Evolutionary conservation across 2,113 vertebrate species (phyloP).

Genomic region (Ailurus styani): DNA sequence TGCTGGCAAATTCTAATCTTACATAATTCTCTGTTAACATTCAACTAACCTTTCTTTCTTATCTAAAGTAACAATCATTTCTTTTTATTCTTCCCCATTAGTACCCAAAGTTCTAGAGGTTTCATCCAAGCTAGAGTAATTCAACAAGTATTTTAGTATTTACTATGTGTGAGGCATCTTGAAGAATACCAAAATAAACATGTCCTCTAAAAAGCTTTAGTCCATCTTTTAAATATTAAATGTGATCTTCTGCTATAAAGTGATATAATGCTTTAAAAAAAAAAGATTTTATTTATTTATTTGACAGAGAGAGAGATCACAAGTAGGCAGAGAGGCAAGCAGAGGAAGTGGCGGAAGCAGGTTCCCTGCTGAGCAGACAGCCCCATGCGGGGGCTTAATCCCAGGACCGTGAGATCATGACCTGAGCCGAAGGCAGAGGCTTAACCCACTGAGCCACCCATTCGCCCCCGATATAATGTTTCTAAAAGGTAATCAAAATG

Average conservation of each 20-base stretch:
- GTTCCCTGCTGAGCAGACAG: too few species aligned
- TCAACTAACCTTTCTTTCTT: slow-evolving; percentile 33
- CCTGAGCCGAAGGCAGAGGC: too few species aligned
- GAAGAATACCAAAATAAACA: slow-evolving; percentile 28
- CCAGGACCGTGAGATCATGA: too few species aligned
- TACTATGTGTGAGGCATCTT: background rate
- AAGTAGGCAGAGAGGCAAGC: too few species aligned
- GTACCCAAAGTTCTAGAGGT: background rate
- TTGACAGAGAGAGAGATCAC: too few species aligned
- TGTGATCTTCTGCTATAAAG: background rate
- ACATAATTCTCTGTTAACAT: background rate
- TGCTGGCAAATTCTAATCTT: slow-evolving; percentile 6
- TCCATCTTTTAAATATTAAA: slow-evolving; percentile 16
- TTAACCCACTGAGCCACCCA: too few species aligned
- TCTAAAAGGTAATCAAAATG: slow-evolving; percentile 32
- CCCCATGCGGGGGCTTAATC: too few species aligned
- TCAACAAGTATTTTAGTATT: background rate
- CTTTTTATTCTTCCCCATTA: background rate
- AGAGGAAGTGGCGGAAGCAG: too few species aligned
- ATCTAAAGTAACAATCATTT: background rate
- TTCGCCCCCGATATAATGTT: background rate
- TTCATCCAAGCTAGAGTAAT: slow-evolving; percentile 15
- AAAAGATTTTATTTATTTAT: too few species aligned
- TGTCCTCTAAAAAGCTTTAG: background rate
- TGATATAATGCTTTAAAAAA: background rate